Evolutionary conservation across 2,888 invertebrate species (phyloP).

Genomic region (Clunio marinus): DNA sequence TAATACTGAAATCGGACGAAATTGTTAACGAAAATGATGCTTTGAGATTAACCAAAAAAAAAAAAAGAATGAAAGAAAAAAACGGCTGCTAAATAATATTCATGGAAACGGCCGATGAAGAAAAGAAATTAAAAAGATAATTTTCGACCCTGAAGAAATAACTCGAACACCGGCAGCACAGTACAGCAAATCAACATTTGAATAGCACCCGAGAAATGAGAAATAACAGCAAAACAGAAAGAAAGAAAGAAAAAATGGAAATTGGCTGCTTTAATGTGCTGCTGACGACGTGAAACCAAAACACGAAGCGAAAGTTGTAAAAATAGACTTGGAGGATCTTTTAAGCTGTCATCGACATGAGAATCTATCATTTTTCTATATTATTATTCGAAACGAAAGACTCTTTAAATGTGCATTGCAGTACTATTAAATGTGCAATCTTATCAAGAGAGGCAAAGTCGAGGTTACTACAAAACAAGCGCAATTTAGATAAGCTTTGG

Average conservation of each 20-base stretch:
- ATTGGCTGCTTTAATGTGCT: conserved; percentile 33
- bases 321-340: conserved; percentile 19
- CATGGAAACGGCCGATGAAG: background rate
- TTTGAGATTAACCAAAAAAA: background rate
- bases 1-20: too few relatives aligned
- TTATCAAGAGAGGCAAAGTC: background rate
- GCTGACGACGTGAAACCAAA: conserved; percentile 33
- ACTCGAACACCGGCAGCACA: background rate
- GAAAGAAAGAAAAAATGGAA: conserved; percentile 29
- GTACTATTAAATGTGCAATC: background rate
- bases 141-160: background rate
- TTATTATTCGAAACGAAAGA: too few relatives aligned
- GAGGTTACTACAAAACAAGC: background rate
- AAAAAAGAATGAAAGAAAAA: background rate
- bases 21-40: too few relatives aligned
- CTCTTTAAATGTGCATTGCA: background rate
- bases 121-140: background rate
- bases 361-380: conserved; percentile 1
- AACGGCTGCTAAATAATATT: background rate
- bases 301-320: conserved; percentile 29
- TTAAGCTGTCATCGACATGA: background rate
- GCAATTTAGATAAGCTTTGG: background rate
- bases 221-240: conserved; percentile 12
- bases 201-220: background rate
- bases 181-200: conserved; percentile 12